Evolutionary conservation across 2,888 invertebrate genomes (phyloP).

Genomic region (Odiellus spinosus): DNA sequence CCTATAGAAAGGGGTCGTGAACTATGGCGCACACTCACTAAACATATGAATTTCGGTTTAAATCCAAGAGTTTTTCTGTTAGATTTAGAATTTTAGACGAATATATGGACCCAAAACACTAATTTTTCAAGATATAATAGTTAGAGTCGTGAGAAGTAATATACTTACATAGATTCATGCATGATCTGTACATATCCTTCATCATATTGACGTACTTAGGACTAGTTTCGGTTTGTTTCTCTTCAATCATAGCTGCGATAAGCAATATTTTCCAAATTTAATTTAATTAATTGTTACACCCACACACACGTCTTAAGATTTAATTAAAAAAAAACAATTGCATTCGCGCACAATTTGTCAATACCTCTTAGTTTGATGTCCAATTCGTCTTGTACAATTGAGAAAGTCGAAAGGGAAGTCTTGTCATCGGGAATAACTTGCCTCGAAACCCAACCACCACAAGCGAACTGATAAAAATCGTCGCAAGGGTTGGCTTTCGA

Average conservation of each 20-base stretch:
- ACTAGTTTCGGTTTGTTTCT: conserved; percentile 18
- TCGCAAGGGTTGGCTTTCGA: conserved; percentile 52
- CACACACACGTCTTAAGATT: no score
- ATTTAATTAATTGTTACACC: conserved; percentile 48
- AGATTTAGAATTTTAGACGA: no score
- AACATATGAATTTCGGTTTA: no score
- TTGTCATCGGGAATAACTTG: conserved; percentile 59
- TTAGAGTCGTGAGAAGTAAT: neutral
- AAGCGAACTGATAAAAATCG: conserved; percentile 63
- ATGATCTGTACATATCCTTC: conserved; percentile 66
- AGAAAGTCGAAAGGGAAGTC: conserved; percentile 52
- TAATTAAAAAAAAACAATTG: no score
- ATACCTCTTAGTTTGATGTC: conserved; percentile 43
- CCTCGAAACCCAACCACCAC: conserved; percentile 49
- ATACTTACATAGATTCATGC: conserved; percentile 69
- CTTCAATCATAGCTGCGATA: conserved; percentile 25
- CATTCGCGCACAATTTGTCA: conserved; percentile 31
- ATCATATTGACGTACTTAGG: conserved; percentile 56
- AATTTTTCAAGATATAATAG: neutral
- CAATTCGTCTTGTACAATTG: conserved; percentile 38
- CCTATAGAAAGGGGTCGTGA: no score
- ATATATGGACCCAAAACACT: no score
- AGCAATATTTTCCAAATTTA: conserved; percentile 43
- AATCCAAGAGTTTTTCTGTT: no score
- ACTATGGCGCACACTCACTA: no score